A percentile compares a stretch with the other conserved stretches of the same genome.
These are phyloP conservation scores for Halcyon leucocephala DNA, from an alignment of 2,797 vertebrate species.

Conservation along the genomic window DNA sequence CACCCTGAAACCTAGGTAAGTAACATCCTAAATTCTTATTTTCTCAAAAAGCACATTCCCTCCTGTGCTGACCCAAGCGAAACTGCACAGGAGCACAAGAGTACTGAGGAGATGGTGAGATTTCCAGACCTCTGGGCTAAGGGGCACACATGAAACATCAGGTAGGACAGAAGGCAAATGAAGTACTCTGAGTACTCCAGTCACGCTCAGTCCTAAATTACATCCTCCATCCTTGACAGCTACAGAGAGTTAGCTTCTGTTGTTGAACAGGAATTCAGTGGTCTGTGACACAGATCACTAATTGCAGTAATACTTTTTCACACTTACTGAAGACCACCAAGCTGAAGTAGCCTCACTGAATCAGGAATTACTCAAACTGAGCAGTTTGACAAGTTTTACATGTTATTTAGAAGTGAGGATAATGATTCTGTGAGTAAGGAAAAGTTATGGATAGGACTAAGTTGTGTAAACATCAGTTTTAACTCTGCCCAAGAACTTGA, in stretches of 20 bases:
- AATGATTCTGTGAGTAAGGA: neutral
- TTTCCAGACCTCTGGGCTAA: neutral
- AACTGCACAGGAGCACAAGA: neutral
- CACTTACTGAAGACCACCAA: neutral
- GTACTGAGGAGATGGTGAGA: neutral
- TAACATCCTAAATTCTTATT: too few species aligned
- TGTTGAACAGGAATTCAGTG: neutral
- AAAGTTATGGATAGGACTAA: too few species aligned
- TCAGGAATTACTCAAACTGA: neutral
- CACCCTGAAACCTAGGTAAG: neutral
- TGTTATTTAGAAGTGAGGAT: neutral
- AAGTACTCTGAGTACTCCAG: neutral
- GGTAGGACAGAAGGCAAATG: neutral
- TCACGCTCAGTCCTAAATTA: neutral
- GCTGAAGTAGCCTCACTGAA: neutral
- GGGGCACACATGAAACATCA: neutral
- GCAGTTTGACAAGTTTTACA: neutral
- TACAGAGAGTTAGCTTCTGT: neutral
- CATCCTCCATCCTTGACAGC: neutral
- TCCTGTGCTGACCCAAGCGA: neutral
- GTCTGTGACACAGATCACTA: neutral
- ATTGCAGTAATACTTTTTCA: neutral
- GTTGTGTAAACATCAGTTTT: neutral
- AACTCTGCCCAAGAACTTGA: neutral
- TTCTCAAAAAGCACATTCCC: neutral